Evolutionary conservation across 2,888 invertebrate species (phyloP), one percentile per base, ranked within the genome.

Genomic region (Cataglyphis cursor): DNA sequence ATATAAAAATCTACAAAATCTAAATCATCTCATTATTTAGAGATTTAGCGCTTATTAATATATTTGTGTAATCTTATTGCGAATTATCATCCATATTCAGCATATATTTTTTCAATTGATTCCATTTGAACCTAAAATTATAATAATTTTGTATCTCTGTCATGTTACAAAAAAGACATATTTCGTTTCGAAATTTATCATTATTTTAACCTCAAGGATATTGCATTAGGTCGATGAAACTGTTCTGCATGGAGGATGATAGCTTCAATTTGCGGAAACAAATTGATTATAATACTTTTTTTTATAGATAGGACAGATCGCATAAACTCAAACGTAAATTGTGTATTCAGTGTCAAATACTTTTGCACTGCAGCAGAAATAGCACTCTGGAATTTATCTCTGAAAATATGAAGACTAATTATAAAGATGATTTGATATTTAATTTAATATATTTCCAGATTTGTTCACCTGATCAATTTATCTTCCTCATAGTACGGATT

Each of bases 401-500:
- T 94, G 78, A 72, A 91, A 88, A 87, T 38, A 44, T 84, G 84
- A 85, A 41, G 72, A 81, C 12, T 61, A 44, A 85, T 9, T 62
- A 18, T 74, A 24, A 35, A 51, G n/a, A 64, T 64, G n/a, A 65
- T 70, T 59, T 64, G 21, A 41, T 21, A 21, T 65, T 65, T 24
- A 64, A 72, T 24, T 80, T 59, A 44, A 70, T 24, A 65, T 74
- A 87, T 59, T 38, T 64, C 8, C 3, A 31, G 44, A 83, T 81
- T 72, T 57, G 1, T 59, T 80, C 0, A 93, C 94, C 90, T 93
- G 15, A 93, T 87, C 8, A 41, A 31, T 31, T 59, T 61, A 80
- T 91, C 89, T 73, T 93, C 90, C 62, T 83, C 88, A 62, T 93
- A 94, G 73, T 94, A 91, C 9, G 84, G 41, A 88, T 91, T 94